These are phyloP conservation scores for Coendou prehensilis DNA, from an alignment of 2,797 vertebrate species.

Conservation along the genomic window DNA sequence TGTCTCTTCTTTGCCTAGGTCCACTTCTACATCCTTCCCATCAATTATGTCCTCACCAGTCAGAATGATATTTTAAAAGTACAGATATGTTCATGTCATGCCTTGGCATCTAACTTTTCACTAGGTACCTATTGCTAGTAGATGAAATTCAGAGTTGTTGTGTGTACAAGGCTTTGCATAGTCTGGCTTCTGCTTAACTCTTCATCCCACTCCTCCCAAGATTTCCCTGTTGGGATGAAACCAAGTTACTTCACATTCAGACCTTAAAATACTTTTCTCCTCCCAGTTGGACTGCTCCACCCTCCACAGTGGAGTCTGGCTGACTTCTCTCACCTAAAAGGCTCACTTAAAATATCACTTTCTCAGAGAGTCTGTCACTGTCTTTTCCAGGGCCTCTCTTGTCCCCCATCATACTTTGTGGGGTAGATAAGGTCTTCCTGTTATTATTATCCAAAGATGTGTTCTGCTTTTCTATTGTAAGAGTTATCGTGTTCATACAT, in stretches of 20 bases:
- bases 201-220: neutral
- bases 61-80: constrained; percentile 2
- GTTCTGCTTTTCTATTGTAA: neutral
- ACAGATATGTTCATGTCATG: neutral
- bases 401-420: neutral
- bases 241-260: neutral
- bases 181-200: neutral
- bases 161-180: neutral
- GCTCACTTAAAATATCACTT: neutral
- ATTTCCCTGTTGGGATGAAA: neutral
- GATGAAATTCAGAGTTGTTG: neutral
- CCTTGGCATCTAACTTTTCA: neutral
- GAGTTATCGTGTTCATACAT: neutral
- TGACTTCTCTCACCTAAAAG: neutral
- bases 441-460: neutral
- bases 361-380: neutral
- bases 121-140: neutral
- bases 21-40: neutral
- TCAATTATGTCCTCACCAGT: neutral
- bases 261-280: neutral
- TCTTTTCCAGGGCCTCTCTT: neutral
- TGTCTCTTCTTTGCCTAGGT: neutral
- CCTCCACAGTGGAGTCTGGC: neutral
- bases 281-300: neutral
- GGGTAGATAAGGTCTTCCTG: neutral